Base-by-base conservation (phyloP, 2,113 vertebrate species). In the Labrus mixtus region DNA sequence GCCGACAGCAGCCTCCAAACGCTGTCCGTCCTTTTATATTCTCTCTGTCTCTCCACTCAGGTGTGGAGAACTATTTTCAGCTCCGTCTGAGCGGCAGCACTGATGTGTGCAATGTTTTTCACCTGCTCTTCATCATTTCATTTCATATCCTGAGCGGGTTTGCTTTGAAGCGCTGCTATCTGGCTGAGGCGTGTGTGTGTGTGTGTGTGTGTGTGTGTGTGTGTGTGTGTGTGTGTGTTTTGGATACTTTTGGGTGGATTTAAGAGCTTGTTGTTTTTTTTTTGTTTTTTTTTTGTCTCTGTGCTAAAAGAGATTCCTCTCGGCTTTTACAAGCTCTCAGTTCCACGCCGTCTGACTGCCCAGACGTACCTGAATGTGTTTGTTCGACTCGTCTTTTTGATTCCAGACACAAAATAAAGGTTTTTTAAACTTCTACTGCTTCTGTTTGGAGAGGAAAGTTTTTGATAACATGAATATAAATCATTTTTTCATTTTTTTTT, bases 61-160 rank as follows among this genome's bases (percentile, higher is more conserved):
- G 79, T 88, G 90, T 87, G 73, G 78, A 81, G 87, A 82, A 85
- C 87, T 86, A 82, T 89, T 92, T 88, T 89, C 83, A 81, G 75
- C 81, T 75, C 82, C 29, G 75, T 81, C 73, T 86, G 81, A 92
- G 77, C 84, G 12, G 86, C 89, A 78, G 77, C 88, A 84, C 89
- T 91, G 90, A 91, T 91, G 81, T 92, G 82, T 91, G 90, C 80
- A 87, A 75, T 93, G 89, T 92, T 91, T 89, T 88, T 85, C 85
- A 87, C 58, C 72, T 87, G 84, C 89, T 90, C 89, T 90, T 91
- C 90, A 92, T 93, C 90, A 86, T 93, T 91, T 90, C 76, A 81
- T 90, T 90, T 90, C 84, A 78, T 85, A 89, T 90, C 87, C 86
- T 79, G 87, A 71, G 81, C 77, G 29, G 69, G 69, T 83, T 85